phyloP scores from a whole-genome alignment of 2,113 vertebrate species.

The Phaethornis superciliosus region DNA sequence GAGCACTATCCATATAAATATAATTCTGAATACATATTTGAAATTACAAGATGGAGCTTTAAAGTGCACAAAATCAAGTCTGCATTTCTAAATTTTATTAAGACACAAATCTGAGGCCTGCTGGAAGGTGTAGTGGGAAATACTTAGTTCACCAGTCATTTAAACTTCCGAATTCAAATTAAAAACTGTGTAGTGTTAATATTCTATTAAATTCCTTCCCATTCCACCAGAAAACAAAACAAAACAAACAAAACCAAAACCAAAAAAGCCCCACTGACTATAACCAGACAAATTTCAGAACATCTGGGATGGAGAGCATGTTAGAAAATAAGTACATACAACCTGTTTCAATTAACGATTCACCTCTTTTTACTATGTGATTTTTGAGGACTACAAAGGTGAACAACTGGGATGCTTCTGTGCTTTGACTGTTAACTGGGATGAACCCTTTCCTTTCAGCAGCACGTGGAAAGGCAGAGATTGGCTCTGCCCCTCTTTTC shows the following conservation, averaged over 20 bases:
- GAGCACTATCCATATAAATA: background rate
- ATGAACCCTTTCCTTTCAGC: background rate
- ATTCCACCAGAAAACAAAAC: background rate
- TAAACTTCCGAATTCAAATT: background rate
- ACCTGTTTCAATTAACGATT: background rate
- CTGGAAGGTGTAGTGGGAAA: background rate
- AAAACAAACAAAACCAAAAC: too few species aligned
- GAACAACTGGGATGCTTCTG: background rate
- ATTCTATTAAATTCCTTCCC: background rate
- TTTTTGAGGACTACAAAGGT: background rate
- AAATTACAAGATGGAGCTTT: background rate
- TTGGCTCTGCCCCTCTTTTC: background rate
- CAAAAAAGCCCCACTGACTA: background rate
- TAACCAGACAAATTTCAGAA: background rate
- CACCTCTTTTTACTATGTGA: background rate
- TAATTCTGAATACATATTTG: background rate
- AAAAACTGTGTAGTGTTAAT: background rate
- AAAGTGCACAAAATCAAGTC: background rate
- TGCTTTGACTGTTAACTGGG: background rate
- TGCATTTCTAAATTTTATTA: background rate
- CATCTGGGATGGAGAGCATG: background rate
- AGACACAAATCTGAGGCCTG: background rate
- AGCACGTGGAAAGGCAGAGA: background rate
- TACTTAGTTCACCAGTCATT: background rate
- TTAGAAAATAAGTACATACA: background rate